Percentiles rank a stretch among this genome's conserved stretches.
These are phyloP conservation scores for Bos taurus DNA, from an alignment of 2,113 vertebrate genomes.

Conservation along the genomic window DNA sequence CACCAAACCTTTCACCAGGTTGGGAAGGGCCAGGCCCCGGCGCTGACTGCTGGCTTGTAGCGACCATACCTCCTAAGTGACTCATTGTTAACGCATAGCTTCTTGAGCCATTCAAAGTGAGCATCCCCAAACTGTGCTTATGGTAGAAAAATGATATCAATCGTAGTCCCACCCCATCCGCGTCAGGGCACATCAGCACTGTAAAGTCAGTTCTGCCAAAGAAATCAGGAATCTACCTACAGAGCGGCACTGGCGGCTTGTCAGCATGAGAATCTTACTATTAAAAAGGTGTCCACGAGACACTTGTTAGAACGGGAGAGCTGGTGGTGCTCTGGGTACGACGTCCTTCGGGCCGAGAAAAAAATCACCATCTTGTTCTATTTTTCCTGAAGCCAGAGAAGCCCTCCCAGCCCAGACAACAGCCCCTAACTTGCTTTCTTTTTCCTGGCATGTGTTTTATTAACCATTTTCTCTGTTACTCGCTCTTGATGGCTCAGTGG, in stretches of 20 bases:
- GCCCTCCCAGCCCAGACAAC: slow-evolving; percentile 69
- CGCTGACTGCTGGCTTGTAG: not conserved
- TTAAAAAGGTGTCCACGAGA: slow-evolving; percentile 73
- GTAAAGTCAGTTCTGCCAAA: not conserved
- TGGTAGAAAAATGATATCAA: not conserved
- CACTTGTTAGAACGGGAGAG: slow-evolving; percentile 75
- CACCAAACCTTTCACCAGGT: not conserved
- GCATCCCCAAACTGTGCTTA: not conserved
- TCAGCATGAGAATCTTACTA: slow-evolving; percentile 37
- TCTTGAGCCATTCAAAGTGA: not conserved
- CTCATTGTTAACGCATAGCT: not conserved
- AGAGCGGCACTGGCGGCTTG: not conserved
- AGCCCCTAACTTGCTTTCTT: slow-evolving; percentile 81
- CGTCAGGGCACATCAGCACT: not conserved
- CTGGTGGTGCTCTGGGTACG: slow-evolving; percentile 77
- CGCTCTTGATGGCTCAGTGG: slow-evolving; percentile 83
- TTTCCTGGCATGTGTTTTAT: slow-evolving; percentile 81
- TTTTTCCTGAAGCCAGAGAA: slow-evolving; percentile 39
- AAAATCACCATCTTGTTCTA: slow-evolving; percentile 78
- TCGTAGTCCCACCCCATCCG: fast-evolving
- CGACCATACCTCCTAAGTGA: not conserved
- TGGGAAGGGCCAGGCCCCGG: not conserved
- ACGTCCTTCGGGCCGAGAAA: slow-evolving; percentile 73
- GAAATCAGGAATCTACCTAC: not conserved
- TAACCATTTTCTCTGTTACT: slow-evolving; percentile 84